phyloP scores from a whole-genome alignment of 2,113 vertebrate genomes.

The Oreocharis arfaki region DNA sequence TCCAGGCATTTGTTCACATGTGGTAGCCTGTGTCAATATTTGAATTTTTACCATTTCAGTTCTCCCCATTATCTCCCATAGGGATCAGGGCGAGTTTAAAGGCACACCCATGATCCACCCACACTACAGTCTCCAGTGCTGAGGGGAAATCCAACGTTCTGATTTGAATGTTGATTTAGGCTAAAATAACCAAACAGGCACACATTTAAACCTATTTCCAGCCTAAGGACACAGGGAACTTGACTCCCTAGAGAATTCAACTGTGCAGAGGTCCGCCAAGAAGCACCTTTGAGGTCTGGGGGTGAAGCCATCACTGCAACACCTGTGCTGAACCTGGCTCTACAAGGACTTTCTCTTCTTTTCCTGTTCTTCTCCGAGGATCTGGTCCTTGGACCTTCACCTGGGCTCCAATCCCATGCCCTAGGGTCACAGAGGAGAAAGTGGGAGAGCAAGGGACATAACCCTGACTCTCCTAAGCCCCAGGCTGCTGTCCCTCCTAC shows the following conservation, averaged over 20 bases:
- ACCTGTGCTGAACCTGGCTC: background rate
- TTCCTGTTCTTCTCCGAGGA: background rate
- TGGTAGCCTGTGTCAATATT: background rate
- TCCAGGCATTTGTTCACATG: background rate
- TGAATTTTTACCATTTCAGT: background rate
- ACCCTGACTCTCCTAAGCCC: background rate
- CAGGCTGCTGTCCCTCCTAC: background rate
- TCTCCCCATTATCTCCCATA: background rate
- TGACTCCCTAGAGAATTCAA: background rate
- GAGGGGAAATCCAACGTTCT: background rate
- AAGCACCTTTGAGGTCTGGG: background rate
- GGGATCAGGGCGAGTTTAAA: background rate
- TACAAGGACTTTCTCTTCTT: background rate
- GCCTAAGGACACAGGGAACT: background rate
- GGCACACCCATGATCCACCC: background rate
- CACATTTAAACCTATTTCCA: background rate
- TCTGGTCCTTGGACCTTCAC: background rate
- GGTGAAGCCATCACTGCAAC: background rate
- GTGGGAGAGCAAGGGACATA: background rate
- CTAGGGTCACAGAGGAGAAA: background rate
- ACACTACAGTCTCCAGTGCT: background rate
- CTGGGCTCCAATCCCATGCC: background rate
- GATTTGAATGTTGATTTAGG: no score
- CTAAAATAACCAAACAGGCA: background rate
- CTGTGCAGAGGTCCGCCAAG: background rate